These are phyloP conservation scores for Armadillidium nasatum DNA, from an alignment of 1,140 invertebrate genomes.

Conservation along the genomic window DNA sequence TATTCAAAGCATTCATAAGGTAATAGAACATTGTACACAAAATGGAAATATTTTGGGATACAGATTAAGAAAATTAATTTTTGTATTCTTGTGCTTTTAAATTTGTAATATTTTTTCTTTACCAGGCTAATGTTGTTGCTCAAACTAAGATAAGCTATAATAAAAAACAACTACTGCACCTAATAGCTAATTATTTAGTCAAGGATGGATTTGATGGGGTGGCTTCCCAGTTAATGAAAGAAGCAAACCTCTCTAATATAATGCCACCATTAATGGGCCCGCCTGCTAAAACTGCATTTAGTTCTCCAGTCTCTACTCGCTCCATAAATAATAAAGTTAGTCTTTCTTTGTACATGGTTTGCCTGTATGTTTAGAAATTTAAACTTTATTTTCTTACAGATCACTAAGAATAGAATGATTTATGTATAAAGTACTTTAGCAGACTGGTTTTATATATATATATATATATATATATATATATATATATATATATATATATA, in stretches of 20 bases:
- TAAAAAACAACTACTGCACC: conserved; percentile 81
- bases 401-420: too few relatives aligned
- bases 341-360: not conserved
- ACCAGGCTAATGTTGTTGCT: conserved; percentile 84
- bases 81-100: too few relatives aligned
- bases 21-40: conserved; percentile 48
- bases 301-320: conserved; percentile 31
- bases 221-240: conserved; percentile 66
- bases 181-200: conserved; percentile 83
- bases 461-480: too few relatives aligned
- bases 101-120: conserved; percentile 11
- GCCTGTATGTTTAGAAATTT: too few relatives aligned
- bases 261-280: conserved; percentile 38
- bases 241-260: conserved; percentile 61
- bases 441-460: too few relatives aligned
- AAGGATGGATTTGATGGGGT: conserved; percentile 68
- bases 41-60: too few relatives aligned
- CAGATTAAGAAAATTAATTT: too few relatives aligned
- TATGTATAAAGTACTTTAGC: too few relatives aligned
- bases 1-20: conserved; percentile 74
- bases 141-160: conserved; percentile 92
- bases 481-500: too few relatives aligned
- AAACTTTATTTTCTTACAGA: too few relatives aligned
- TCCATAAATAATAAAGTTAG: conserved; percentile 13
- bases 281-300: conserved; percentile 30